Percentiles rank a stretch among this genome's conserved stretches.
These are phyloP conservation scores for Lutraria lutraria DNA, from an alignment of 2,888 invertebrate genomes.

Conservation along the genomic window DNA sequence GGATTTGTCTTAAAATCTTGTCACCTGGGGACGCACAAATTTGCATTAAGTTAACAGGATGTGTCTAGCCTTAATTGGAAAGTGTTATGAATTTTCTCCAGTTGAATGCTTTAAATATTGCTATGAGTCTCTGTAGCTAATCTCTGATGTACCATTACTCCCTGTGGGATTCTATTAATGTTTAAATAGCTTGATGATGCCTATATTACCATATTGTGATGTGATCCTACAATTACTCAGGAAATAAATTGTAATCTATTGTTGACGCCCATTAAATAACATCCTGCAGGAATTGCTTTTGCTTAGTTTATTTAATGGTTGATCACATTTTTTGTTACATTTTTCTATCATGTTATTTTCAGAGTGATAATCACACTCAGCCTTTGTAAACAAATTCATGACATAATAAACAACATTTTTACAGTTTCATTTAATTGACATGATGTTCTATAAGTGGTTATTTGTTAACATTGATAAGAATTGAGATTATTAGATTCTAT, in stretches of 20 bases:
- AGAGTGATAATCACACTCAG: neutral
- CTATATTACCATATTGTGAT: neutral
- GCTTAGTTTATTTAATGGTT: neutral
- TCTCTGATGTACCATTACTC: neutral
- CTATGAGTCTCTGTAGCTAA: neutral
- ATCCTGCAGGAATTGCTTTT: neutral
- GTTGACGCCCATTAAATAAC: neutral
- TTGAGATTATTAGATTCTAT: too few relatives aligned
- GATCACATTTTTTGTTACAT: neutral
- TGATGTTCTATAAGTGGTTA: neutral
- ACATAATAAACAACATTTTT: neutral
- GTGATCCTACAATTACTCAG: neutral
- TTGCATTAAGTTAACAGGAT: neutral
- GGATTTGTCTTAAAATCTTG: neutral
- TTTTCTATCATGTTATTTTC: neutral
- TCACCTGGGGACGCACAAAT: neutral
- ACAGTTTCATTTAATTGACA: neutral
- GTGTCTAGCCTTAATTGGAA: conserved; percentile 10
- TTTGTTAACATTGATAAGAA: too few relatives aligned
- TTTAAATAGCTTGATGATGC: conserved; percentile 15
- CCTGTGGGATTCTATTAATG: neutral
- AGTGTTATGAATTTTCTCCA: neutral
- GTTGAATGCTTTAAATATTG: neutral
- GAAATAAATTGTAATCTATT: neutral
- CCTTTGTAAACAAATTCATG: neutral